These are phyloP conservation scores for Drosophila greeni DNA, from an alignment of 2,888 invertebrate species.

Conservation along the genomic window DNA sequence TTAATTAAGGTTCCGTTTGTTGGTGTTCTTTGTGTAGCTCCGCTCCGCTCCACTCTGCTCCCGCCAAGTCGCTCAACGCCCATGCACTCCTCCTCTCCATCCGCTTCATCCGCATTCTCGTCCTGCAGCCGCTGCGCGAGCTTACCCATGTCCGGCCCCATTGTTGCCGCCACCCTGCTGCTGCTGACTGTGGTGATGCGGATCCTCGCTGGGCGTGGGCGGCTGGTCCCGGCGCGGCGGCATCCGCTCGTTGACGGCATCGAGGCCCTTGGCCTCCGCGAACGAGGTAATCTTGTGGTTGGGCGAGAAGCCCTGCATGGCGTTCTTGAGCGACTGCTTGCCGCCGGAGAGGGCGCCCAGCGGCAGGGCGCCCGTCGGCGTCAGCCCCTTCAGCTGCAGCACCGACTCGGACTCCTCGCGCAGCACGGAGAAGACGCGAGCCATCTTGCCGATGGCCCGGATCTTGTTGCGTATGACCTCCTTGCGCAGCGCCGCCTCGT, in stretches of 20 bases:
- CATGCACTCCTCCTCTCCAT: constrained; percentile 7
- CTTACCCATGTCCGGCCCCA: constrained; percentile 73
- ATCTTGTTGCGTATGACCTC: constrained; percentile 99
- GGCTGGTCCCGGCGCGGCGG: constrained; percentile 93
- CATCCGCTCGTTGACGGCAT: constrained; percentile 97
- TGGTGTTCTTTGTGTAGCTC: constrained; percentile 34
- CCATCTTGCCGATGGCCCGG: constrained; percentile 99
- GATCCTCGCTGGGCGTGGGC: constrained; percentile 81
- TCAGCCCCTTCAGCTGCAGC: constrained; percentile 97
- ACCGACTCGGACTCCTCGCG: constrained; percentile 99
- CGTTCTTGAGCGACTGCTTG: constrained; percentile 96
- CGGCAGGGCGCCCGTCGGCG: constrained; percentile 98
- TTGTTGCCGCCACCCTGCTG: constrained; percentile 62
- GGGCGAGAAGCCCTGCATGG: constrained; percentile 96
- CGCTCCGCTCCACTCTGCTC: constrained; percentile 15
- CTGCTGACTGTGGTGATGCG: constrained; percentile 52
- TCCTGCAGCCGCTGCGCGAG: constrained; percentile 2
- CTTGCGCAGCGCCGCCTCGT: constrained; percentile 95
- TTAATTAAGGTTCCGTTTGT: constrained; percentile 38
- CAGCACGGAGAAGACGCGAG: constrained; percentile 98
- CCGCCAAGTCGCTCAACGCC: constrained; percentile 6
- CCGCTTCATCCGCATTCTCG: constrained; percentile 7
- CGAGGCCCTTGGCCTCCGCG: constrained; percentile 93
- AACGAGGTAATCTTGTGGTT: constrained; percentile 98
- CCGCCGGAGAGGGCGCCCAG: constrained; percentile 97